Conservation (phyloP, 1,140 invertebrate genomes). For the Holcopasites calliopsidis region DNA sequence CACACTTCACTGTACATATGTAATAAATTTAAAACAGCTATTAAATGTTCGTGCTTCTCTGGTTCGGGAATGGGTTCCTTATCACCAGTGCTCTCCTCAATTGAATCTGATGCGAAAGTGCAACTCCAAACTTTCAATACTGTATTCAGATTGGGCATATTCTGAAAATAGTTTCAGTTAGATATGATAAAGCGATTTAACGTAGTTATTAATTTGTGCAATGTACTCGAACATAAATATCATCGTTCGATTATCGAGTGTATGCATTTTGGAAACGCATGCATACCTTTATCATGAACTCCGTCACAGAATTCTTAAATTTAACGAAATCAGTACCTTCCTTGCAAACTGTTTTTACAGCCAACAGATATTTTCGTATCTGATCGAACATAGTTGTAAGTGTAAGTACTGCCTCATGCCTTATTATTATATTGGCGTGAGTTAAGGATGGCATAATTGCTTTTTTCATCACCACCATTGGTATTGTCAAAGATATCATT, state of each 20-base stretch:
- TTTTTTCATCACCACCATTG: conserved; percentile 66
- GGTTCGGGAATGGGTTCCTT: conserved; percentile 59
- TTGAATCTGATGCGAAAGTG: conserved; percentile 60
- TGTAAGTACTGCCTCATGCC: conserved; percentile 67
- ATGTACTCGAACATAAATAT: not conserved
- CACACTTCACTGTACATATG: conserved; percentile 80
- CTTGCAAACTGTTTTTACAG: conserved; percentile 44
- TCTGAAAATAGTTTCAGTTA: conserved; percentile 65
- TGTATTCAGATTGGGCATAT: conserved; percentile 79
- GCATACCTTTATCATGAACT: conserved; percentile 66
- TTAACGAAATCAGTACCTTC: conserved; percentile 38
- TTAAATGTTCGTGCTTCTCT: conserved; percentile 73
- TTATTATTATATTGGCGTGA: conserved; percentile 62
- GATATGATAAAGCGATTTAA: not conserved
- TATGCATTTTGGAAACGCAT: not conserved
- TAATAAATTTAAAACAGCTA: conserved; percentile 80
- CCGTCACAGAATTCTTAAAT: conserved; percentile 55
- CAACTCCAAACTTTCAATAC: conserved; percentile 79
- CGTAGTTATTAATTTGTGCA: not conserved
- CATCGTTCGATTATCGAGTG: not conserved
- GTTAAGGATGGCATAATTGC: conserved; percentile 65
- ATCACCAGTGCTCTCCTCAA: conserved; percentile 59
- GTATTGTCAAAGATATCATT: conserved; percentile 64
- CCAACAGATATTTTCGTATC: conserved; percentile 52
- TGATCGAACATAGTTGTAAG: conserved; percentile 68